Percentiles rank a stretch among this genome's conserved stretches.
These are phyloP conservation scores for Hycleus cichorii DNA, from an alignment of 1,140 invertebrate genomes.

Conservation along the genomic window DNA sequence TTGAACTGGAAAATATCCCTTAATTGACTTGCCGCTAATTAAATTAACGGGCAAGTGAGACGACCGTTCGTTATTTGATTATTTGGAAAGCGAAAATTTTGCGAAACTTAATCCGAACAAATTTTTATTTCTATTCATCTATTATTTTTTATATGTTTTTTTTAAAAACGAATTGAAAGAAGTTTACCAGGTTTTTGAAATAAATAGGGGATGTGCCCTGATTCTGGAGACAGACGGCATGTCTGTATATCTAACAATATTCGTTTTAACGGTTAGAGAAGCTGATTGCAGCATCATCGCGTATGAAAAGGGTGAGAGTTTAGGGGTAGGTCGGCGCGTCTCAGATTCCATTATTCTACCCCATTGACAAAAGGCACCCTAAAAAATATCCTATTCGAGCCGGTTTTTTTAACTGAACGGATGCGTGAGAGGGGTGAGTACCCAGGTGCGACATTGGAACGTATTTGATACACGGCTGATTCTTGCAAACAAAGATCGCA, in stretches of 20 bases:
- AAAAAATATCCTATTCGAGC: constrained; percentile 32
- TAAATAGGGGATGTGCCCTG: constrained; percentile 11
- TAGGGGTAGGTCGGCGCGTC: constrained; percentile 33
- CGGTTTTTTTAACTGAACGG: constrained; percentile 30
- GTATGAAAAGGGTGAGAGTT: constrained; percentile 34
- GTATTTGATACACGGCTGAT: constrained; percentile 27
- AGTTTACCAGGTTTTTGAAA: too few species aligned
- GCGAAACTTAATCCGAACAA: too few species aligned
- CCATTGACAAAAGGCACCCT: constrained; percentile 32
- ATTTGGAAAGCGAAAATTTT: too few species aligned
- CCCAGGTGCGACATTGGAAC: constrained; percentile 30
- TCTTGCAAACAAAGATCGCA: constrained; percentile 35
- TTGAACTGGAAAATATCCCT: constrained; percentile 9
- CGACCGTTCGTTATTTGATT: too few species aligned
- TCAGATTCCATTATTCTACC: constrained; percentile 37
- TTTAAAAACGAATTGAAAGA: too few species aligned
- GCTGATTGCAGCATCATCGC: constrained; percentile 32
- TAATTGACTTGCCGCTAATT: constrained; percentile 14
- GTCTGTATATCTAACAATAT: not conserved
- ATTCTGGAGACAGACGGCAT: constrained; percentile 14
- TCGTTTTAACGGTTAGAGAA: constrained; percentile 14
- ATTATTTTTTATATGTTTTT: too few species aligned
- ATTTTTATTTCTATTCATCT: too few species aligned
- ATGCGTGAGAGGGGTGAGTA: constrained; percentile 31
- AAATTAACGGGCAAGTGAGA: not conserved